Evolutionary conservation across 23 tunicate genomes (phyloP).

Genomic region (Clavelina lepadiformis): DNA sequence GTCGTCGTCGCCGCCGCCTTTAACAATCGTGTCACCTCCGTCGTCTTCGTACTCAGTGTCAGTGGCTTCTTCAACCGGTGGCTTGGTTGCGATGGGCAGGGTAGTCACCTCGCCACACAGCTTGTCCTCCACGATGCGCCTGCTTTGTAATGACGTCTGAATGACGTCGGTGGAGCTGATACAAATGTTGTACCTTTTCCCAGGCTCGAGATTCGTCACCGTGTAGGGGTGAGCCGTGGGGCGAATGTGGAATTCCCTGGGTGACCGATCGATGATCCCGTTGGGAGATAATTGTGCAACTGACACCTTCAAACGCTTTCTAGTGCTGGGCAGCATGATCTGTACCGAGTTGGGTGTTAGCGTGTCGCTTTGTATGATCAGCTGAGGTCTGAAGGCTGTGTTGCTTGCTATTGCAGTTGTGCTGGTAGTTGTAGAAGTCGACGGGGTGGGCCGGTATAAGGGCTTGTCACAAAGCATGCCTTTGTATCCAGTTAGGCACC

Average conservation of each 20-base stretch:
- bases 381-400: constrained; percentile 3
- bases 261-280: constrained; percentile 6
- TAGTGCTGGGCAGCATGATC: constrained; percentile 40
- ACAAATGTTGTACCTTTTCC: constrained; percentile 65
- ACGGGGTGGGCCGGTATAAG: not conserved
- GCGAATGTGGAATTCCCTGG: constrained; percentile 13
- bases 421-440: not conserved
- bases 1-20: no score
- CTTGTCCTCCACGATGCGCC: constrained; percentile 29
- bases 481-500: constrained; percentile 49
- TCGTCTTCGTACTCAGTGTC: no score
- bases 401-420: not conserved
- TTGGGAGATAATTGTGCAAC: constrained; percentile 5
- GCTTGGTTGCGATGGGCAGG: not conserved
- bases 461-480: constrained; percentile 32
- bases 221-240: constrained; percentile 33
- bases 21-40: no score
- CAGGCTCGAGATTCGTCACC: constrained; percentile 33
- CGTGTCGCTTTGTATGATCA: constrained; percentile 19
- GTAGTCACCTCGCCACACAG: constrained; percentile 61
- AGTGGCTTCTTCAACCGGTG: not conserved
- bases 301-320: constrained; percentile 27
- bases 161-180: constrained; percentile 24
- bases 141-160: not conserved
- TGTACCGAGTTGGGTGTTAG: constrained; percentile 46